Base-by-base conservation (phyloP, 2,113 vertebrate genomes). In the Poeciliopsis retropinna region DNA sequence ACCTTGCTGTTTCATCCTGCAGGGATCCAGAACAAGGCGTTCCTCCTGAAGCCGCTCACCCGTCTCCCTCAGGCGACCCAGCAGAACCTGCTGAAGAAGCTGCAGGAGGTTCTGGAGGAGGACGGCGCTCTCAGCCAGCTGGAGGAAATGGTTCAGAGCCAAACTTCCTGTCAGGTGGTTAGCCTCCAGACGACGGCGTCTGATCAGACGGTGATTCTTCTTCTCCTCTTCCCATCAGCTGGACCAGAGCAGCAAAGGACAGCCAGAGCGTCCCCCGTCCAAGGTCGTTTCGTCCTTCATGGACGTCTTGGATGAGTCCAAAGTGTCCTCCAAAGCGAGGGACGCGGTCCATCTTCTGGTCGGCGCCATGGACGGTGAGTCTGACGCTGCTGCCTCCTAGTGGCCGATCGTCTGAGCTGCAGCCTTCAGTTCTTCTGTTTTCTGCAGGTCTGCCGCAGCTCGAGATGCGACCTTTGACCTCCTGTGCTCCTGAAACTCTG, bases 211-310 rank as follows among this genome's bases (percentile, higher is more conserved):
- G 22, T 41, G 19, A 9, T 44, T 25, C 11, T 11, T 30, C 3
- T 29, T 22, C 22, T 61, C 22, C 37, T 67, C 51, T 47, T 47
- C 44, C 14, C 19, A 13, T 57, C 34, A 78, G 68, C 25, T 65
- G 68, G 22, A 71, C 8, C 75, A 71, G 68, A 29, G 32, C 68
- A 60, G 1, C 29, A 27, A 14, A 31, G 47, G 22, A 39, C 3
- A 5, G 0, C 8, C 6, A 34, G 47, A 65, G 22, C 17, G 3
- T 5, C 28, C 51, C 5, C 27, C 2, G 28, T 65, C 68, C 57
- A 4, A 30, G 32, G 28, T 25, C 15, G 34, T 78, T 34, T 65
- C 62, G 0, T 60, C 63, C 29, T 78, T 78, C 63, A 41, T 78
- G 47, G 62, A 71, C 3, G 19, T 65, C n/a, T 32, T 78, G 0